Evolutionary conservation across 2,113 vertebrate species (phyloP).

Genomic region (Mionectes macconnelli): DNA sequence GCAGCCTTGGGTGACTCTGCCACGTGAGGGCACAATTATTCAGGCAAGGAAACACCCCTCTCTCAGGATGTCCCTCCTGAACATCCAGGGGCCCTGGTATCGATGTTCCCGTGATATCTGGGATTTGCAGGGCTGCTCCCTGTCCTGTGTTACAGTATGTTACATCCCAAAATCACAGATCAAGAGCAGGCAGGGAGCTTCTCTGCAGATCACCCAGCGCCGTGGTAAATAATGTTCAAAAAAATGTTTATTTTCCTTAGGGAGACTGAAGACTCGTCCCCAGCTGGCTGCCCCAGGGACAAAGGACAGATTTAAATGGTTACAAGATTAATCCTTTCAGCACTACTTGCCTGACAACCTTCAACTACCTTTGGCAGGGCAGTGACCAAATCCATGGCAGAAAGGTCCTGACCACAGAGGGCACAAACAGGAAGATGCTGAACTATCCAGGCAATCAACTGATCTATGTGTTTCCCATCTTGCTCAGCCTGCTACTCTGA

Average conservation of each 20-base stretch:
- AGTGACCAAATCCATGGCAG: neutral
- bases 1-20: neutral
- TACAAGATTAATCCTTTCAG: neutral
- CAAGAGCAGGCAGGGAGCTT: neutral
- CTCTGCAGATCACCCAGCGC: neutral
- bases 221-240: neutral
- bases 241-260: neutral
- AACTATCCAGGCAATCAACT: neutral
- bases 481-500: neutral
- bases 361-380: neutral
- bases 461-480: neutral
- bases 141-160: neutral
- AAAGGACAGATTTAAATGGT: neutral
- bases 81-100: fast-evolving
- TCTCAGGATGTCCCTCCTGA: neutral
- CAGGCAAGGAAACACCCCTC: neutral
- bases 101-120: fast-evolving
- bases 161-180: neutral
- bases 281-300: neutral
- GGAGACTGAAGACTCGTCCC: neutral
- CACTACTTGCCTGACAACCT: neutral
- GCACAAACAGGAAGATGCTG: neutral
- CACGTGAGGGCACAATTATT: fast-evolving
- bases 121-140: neutral
- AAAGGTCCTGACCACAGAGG: neutral